Percentiles rank a stretch among this genome's conserved stretches.
Evolutionary conservation across 2,113 vertebrate species (phyloP).

Genomic region (Cyprinus carpio): DNA sequence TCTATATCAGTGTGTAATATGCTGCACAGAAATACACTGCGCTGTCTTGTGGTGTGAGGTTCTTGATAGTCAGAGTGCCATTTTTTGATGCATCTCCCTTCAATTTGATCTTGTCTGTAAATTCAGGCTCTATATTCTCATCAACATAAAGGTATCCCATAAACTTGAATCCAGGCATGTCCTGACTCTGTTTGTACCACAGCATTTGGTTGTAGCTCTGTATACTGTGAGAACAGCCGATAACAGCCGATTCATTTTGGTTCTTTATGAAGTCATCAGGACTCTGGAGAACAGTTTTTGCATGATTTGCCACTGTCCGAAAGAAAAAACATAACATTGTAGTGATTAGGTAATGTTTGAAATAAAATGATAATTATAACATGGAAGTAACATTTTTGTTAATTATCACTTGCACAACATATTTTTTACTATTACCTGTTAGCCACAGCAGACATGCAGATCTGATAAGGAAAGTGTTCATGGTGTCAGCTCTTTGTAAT

Average conservation of each 20-base stretch:
- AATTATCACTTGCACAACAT: not conserved
- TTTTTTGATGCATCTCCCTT: constrained; percentile 19
- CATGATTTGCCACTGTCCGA: too few species aligned
- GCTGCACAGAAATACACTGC: constrained; percentile 56
- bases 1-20: constrained; percentile 39
- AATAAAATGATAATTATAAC: too few species aligned
- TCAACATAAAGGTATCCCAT: constrained; percentile 42
- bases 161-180: constrained; percentile 5
- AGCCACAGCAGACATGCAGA: constrained; percentile 8
- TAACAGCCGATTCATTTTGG: not conserved
- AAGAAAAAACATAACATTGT: too few species aligned
- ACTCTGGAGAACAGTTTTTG: constrained; percentile 31
- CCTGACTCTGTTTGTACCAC: constrained; percentile 55
- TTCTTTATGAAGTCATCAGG: constrained; percentile 32
- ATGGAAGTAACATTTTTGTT: not conserved
- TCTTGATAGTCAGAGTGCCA: constrained; percentile 9
- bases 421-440: constrained; percentile 38
- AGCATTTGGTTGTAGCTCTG: constrained; percentile 32
- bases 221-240: constrained; percentile 43
- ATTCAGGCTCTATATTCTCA: not conserved
- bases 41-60: constrained; percentile 12
- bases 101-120: not conserved
- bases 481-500: not conserved
- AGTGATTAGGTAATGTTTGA: too few species aligned
- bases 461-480: not conserved